A percentile compares a stretch with the other conserved stretches of the same genome.
phyloP scores from a whole-genome alignment of 2,797 vertebrate genomes.

The Catharus ustulatus region DNA sequence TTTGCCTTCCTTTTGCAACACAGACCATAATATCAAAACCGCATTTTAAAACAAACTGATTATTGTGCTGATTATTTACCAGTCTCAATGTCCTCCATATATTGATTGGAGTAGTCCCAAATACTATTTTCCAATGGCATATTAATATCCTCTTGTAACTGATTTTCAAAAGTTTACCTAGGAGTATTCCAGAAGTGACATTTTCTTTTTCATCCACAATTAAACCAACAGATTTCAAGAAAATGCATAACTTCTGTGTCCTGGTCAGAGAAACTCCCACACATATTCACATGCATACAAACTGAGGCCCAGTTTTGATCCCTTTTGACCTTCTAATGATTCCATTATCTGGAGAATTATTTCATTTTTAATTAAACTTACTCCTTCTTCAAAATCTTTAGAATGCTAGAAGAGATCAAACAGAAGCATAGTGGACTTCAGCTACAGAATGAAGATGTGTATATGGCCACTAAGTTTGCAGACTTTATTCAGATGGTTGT shows the following conservation, averaged over 20 bases:
- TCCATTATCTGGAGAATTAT: neutral
- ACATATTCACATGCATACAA: neutral
- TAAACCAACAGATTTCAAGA: neutral
- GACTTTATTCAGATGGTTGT: conserved; percentile 93
- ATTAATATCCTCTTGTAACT: neutral
- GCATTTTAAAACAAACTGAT: neutral
- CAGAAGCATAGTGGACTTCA: conserved; percentile 85
- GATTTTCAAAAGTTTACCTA: neutral
- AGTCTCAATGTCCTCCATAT: neutral
- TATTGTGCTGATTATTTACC: neutral
- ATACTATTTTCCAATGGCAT: neutral
- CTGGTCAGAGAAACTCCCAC: neutral
- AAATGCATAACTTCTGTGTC: neutral
- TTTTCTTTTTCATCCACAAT: neutral
- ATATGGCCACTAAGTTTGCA: conserved; percentile 91
- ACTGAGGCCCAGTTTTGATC: neutral
- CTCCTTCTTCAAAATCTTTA: conserved; percentile 57
- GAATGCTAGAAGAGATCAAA: conserved; percentile 93
- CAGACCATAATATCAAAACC: neutral
- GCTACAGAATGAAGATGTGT: conserved; percentile 93
- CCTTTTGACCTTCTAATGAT: neutral
- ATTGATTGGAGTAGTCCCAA: neutral
- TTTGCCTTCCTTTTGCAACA: neutral
- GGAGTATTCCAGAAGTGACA: neutral
- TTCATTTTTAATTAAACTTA: neutral